These are phyloP conservation scores for Hemicrepidius hirtus DNA, from an alignment of 2,888 invertebrate genomes.

Conservation along the genomic window DNA sequence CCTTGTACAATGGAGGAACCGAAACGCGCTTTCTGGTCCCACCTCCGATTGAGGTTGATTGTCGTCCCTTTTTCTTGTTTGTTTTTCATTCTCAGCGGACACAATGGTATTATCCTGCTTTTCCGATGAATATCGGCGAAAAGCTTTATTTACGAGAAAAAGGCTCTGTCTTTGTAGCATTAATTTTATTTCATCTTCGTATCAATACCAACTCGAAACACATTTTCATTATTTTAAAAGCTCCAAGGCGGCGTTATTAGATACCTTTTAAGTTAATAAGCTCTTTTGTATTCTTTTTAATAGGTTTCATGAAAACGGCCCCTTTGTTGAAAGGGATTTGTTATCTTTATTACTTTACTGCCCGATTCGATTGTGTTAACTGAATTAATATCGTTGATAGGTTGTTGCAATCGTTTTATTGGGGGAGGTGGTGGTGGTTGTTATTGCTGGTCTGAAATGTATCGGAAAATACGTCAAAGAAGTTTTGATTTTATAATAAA, in stretches of 20 bases:
- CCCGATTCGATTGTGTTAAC: conserved; percentile 11
- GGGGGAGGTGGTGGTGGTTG: background rate
- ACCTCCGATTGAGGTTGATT: conserved; percentile 35
- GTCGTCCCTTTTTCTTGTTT: conserved; percentile 31
- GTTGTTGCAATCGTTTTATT: background rate
- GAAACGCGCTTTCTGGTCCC: conserved; percentile 21
- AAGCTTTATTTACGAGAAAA: conserved; percentile 7
- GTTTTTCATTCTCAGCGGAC: conserved; percentile 32
- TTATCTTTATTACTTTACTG: conserved; percentile 7
- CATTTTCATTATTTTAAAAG: conserved; percentile 35
- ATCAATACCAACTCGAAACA: conserved; percentile 9
- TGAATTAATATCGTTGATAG: conserved; percentile 2
- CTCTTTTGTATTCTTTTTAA: conserved; percentile 28
- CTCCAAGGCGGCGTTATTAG: conserved; percentile 15
- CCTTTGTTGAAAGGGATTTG: conserved; percentile 10
- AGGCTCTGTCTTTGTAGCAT: conserved; percentile 11
- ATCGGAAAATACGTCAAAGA: too few species aligned
- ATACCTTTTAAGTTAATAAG: conserved; percentile 31
- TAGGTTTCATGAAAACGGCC: conserved; percentile 14
- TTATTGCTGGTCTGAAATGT: too few species aligned
- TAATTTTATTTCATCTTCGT: conserved; percentile 23
- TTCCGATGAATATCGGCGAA: conserved; percentile 24
- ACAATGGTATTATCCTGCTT: conserved; percentile 25
- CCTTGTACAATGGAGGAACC: conserved; percentile 18
- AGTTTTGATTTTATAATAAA: too few species aligned